Evolutionary conservation across 2,888 invertebrate species (phyloP).

Genomic region (Pecten maximus): DNA sequence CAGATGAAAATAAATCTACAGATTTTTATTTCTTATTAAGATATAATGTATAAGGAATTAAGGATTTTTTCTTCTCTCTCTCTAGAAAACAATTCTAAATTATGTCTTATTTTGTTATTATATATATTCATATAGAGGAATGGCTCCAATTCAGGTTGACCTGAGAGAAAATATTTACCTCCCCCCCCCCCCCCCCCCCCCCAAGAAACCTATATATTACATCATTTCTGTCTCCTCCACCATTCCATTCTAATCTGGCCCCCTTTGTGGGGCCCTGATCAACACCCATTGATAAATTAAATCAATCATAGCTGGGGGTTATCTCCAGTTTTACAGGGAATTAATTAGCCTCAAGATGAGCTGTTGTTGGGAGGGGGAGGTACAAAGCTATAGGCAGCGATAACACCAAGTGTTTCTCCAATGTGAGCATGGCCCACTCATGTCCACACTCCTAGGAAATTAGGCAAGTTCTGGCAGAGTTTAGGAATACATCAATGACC

Average conservation of each 20-base stretch:
- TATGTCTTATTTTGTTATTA: too few relatives aligned
- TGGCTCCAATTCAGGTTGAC: background rate
- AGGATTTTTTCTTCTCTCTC: too few relatives aligned
- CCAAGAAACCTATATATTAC: background rate
- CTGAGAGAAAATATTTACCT: background rate
- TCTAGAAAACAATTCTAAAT: too few relatives aligned
- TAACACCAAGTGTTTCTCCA: background rate
- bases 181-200: background rate
- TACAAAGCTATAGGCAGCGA: background rate
- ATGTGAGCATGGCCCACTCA: background rate
- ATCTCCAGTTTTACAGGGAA: conserved; percentile 34
- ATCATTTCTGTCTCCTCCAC: background rate
- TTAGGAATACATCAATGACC: background rate
- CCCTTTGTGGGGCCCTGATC: background rate
- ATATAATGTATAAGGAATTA: too few relatives aligned
- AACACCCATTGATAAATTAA: conserved; percentile 32
- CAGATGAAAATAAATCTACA: too few relatives aligned
- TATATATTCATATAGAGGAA: too few relatives aligned
- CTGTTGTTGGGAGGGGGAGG: background rate
- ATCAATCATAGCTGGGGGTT: conserved; percentile 1
- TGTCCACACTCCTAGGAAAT: conserved; percentile 10
- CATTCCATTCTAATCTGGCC: background rate
- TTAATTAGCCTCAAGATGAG: conserved; percentile 30
- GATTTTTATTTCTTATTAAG: too few relatives aligned
- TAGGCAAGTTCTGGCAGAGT: background rate